Percentiles rank a stretch among this genome's conserved stretches.
Evolutionary conservation across 2,113 vertebrate species (phyloP).

Genomic region (Malurus cyaneus): DNA sequence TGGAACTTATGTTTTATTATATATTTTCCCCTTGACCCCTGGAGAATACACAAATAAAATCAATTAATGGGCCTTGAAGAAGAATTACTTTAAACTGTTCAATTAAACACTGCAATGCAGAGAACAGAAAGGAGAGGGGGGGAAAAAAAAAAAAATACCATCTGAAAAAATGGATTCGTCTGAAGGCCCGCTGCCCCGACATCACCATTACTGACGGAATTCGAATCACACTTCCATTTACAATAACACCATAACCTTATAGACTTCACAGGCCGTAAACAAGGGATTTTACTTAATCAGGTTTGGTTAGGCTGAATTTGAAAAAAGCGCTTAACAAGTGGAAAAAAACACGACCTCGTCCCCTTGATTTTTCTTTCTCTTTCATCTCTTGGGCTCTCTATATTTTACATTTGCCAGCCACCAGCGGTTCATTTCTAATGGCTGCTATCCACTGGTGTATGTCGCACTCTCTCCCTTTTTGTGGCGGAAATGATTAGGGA

Average conservation of each 20-base stretch:
- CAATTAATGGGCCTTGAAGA: constrained; percentile 85
- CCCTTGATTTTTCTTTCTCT: constrained; percentile 72
- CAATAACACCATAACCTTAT: constrained; percentile 84
- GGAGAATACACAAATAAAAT: constrained; percentile 84
- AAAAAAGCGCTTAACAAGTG: constrained; percentile 76
- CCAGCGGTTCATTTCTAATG: constrained; percentile 55
- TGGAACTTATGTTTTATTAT: constrained; percentile 60
- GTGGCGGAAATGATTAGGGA: constrained; percentile 54
- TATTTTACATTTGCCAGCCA: constrained; percentile 68
- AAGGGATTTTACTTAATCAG: constrained; percentile 83
- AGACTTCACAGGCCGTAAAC: constrained; percentile 81
- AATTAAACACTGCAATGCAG: constrained; percentile 83
- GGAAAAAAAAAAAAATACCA: constrained; percentile 73
- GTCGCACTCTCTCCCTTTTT: neutral
- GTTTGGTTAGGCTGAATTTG: constrained; percentile 80
- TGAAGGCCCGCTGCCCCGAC: constrained; percentile 78
- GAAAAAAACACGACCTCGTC: constrained; percentile 76
- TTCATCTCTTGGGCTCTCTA: constrained; percentile 47
- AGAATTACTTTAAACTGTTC: constrained; percentile 82
- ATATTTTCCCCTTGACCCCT: constrained; percentile 70
- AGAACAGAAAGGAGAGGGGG: constrained; percentile 52
- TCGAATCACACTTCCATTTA: constrained; percentile 84
- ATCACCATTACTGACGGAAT: constrained; percentile 83
- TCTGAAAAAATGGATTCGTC: constrained; percentile 85
- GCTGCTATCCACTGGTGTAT: constrained; percentile 37